These are phyloP conservation scores for Diplosoma virens DNA, from an alignment of 23 tunicate genomes.

Conservation along the genomic window DNA sequence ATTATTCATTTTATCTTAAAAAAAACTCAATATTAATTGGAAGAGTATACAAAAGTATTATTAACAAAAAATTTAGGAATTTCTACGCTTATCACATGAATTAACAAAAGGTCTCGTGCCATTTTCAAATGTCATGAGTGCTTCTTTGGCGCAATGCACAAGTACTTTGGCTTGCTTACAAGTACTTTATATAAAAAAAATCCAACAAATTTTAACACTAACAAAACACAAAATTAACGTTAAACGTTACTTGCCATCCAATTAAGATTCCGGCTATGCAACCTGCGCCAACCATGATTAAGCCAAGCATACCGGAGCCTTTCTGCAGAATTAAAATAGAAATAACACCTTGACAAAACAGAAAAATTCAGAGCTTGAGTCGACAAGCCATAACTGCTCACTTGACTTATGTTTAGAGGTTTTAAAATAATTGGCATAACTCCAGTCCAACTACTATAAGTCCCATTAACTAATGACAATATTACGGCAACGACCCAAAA, in stretches of 20 bases:
- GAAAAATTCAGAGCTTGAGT: background rate
- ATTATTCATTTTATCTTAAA: no score
- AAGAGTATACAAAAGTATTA: no score
- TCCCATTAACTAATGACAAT: slow-evolving; percentile 42
- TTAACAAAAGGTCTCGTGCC: no score
- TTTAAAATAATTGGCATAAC: slow-evolving; percentile 58
- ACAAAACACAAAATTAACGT: no score
- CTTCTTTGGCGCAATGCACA: no score
- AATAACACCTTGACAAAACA: background rate
- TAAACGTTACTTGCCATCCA: slow-evolving; percentile 78
- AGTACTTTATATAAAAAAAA: no score
- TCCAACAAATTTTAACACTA: no score
- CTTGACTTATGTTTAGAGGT: slow-evolving; percentile 59
- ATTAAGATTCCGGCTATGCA: slow-evolving; percentile 52
- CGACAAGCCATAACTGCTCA: background rate
- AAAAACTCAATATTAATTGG: no score
- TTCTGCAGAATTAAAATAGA: slow-evolving; percentile 26
- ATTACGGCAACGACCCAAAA: slow-evolving; percentile 49
- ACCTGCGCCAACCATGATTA: slow-evolving; percentile 60
- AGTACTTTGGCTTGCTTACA: no score
- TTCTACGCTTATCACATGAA: no score
- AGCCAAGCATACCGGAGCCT: slow-evolving; percentile 57
- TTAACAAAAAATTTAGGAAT: no score
- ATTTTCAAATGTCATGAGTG: no score
- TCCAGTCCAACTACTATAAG: slow-evolving; percentile 86